A percentile compares a stretch with the other conserved stretches of the same genome.
Conservation (phyloP, 2,113 vertebrate species). For the Laterallus jamaicensis region DNA sequence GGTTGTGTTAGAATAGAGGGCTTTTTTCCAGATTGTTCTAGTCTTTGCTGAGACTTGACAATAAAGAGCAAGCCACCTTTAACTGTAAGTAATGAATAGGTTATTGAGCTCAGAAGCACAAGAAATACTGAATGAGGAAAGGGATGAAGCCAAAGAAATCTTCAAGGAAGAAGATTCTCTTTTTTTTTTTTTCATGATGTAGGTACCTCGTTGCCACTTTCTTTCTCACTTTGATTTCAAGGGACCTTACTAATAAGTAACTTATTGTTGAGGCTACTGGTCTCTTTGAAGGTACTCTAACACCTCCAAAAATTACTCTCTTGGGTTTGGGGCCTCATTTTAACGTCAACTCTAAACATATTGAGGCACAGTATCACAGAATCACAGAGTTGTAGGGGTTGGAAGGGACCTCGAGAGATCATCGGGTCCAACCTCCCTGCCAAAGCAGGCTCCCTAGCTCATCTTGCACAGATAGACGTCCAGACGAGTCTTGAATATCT, state of each 20-base stretch:
- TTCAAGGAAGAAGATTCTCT: background rate
- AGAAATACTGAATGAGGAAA: background rate
- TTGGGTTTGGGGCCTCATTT: background rate
- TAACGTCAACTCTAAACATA: background rate
- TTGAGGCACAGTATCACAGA: background rate
- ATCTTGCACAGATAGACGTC: too few species aligned
- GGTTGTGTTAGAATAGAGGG: background rate
- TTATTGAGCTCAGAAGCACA: background rate
- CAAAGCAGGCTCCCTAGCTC: too few species aligned
- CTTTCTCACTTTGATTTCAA: background rate
- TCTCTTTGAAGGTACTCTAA: background rate
- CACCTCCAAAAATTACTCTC: background rate
- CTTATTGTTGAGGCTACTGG: background rate
- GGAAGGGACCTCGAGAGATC: too few species aligned
- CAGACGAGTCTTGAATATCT: too few species aligned
- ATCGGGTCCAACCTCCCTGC: too few species aligned
- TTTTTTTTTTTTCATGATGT: background rate
- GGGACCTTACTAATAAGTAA: background rate
- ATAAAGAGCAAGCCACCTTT: background rate
- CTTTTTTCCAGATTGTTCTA: background rate
- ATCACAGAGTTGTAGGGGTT: too few species aligned
- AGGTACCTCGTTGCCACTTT: background rate
- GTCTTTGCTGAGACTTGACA: background rate
- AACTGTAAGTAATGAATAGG: background rate
- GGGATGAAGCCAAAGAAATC: background rate